Evolutionary conservation across 2,113 vertebrate species (phyloP).

Genomic region (Electrona antarctica): DNA sequence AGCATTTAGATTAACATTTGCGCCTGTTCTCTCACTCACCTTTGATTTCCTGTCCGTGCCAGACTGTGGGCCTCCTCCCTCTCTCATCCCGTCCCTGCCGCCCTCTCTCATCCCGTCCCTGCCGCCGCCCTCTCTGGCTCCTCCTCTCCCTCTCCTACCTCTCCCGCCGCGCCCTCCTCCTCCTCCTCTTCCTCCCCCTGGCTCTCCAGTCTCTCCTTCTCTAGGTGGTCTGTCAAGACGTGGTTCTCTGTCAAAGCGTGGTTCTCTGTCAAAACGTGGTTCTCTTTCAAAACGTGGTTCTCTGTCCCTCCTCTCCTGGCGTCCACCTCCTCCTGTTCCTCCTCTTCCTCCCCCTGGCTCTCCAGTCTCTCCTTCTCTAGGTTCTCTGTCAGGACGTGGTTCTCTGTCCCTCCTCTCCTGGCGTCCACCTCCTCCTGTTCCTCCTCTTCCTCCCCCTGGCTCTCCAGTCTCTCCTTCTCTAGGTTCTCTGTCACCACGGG

Average conservation of each 20-base stretch:
- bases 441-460: too few relatives aligned
- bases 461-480: too few relatives aligned
- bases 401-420: too few relatives aligned
- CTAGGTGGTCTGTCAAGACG: constrained; percentile 17
- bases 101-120: constrained; percentile 1
- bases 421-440: too few relatives aligned
- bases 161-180: constrained; percentile 24
- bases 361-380: too few relatives aligned
- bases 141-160: constrained; percentile 24
- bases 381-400: neutral
- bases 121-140: constrained; percentile 18
- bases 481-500: neutral
- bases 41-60: constrained; percentile 78
- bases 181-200: constrained; percentile 38
- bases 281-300: constrained; percentile 10
- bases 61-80: constrained; percentile 42
- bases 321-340: too few relatives aligned
- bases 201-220: constrained; percentile 57
- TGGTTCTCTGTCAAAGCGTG: constrained; percentile 12
- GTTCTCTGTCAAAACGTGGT: constrained; percentile 23
- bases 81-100: neutral
- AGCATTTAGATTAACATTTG: too few relatives aligned
- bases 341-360: too few relatives aligned
- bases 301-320: too few relatives aligned
- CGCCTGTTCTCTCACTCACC: constrained; percentile 45